These are phyloP conservation scores for Drepana arcuata DNA, from an alignment of 1,140 invertebrate genomes.

Conservation along the genomic window DNA sequence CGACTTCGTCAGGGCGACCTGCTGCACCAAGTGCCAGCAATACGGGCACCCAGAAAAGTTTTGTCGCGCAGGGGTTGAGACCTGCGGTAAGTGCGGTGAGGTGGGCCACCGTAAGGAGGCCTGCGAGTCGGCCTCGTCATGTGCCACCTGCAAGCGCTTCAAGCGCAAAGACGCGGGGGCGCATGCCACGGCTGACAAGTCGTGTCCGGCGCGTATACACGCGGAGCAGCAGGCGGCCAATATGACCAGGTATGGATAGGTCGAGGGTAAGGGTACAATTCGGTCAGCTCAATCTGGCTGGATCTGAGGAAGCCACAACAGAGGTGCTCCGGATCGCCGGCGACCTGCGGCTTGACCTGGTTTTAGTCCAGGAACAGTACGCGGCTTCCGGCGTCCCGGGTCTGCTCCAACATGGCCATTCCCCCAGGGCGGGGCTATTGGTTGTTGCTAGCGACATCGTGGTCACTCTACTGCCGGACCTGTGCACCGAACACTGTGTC, in stretches of 20 bases:
- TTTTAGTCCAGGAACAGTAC: slow-evolving; percentile 16
- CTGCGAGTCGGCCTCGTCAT: not conserved
- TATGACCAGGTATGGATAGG: not conserved
- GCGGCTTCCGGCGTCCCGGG: not conserved
- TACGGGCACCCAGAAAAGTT: slow-evolving; percentile 15
- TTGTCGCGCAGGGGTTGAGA: slow-evolving; percentile 2
- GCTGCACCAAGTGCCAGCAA: slow-evolving; percentile 16
- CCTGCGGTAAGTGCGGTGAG: slow-evolving; percentile 13
- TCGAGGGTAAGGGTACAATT: not conserved
- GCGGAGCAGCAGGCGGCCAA: slow-evolving; percentile 5
- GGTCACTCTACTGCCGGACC: slow-evolving; percentile 4
- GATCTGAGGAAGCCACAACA: slow-evolving; percentile 7
- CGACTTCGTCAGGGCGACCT: slow-evolving; percentile 12
- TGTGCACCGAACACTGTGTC: too few relatives aligned
- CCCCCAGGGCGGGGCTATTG: slow-evolving; percentile 2
- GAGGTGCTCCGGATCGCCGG: slow-evolving; percentile 10
- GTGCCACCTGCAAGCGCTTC: slow-evolving; percentile 12
- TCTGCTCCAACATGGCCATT: not conserved
- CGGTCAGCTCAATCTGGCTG: slow-evolving; percentile 14
- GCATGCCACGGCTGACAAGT: not conserved
- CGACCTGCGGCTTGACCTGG: slow-evolving; percentile 6
- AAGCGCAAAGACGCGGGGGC: not conserved
- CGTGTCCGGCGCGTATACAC: slow-evolving; percentile 5
- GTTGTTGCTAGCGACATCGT: not conserved
- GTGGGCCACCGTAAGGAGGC: slow-evolving; percentile 1